Percentiles rank a stretch among this genome's conserved stretches.
These are phyloP conservation scores for Takifugu flavidus DNA, from an alignment of 2,113 vertebrate species.

Conservation along the genomic window DNA sequence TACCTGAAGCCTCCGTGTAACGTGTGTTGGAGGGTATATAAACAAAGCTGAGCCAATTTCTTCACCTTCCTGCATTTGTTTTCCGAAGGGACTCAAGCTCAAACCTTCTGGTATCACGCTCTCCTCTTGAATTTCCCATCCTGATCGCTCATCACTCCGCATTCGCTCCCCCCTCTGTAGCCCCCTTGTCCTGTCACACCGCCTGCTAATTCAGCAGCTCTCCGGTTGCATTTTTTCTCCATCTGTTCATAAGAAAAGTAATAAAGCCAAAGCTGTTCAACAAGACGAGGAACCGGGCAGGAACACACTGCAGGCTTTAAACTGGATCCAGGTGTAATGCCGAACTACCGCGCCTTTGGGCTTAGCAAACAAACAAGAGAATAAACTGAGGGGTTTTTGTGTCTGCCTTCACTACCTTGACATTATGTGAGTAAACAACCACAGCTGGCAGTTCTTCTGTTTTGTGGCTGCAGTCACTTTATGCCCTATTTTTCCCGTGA, in stretches of 20 bases:
- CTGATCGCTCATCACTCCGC: constrained; percentile 1
- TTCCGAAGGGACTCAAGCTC: constrained; percentile 28
- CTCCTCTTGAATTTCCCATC: neutral
- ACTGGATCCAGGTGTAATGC: constrained; percentile 60
- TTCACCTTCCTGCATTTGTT: constrained; percentile 27
- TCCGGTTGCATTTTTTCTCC: constrained; percentile 47
- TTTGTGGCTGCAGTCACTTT: constrained; percentile 29
- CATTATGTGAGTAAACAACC: constrained; percentile 28
- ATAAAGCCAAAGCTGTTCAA: constrained; percentile 31
- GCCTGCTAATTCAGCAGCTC: constrained; percentile 4
- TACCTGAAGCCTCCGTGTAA: constrained; percentile 33
- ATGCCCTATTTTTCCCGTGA: constrained; percentile 36
- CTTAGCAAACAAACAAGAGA: constrained; percentile 37
- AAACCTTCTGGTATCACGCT: constrained; percentile 1
- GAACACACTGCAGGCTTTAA: constrained; percentile 45
- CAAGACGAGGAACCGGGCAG: constrained; percentile 25
- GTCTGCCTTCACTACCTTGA: constrained; percentile 15
- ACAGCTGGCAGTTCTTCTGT: constrained; percentile 8
- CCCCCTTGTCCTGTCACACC: neutral
- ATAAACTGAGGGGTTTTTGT: constrained; percentile 24
- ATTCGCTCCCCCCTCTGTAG: neutral
- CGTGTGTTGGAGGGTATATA: constrained; percentile 51
- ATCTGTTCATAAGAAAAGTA: constrained; percentile 51
- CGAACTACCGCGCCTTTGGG: constrained; percentile 26
- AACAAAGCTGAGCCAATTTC: constrained; percentile 66